Percentiles rank a stretch among this genome's conserved stretches.
phyloP scores from a whole-genome alignment of 2,888 invertebrate species.

The Hyles lineata region DNA sequence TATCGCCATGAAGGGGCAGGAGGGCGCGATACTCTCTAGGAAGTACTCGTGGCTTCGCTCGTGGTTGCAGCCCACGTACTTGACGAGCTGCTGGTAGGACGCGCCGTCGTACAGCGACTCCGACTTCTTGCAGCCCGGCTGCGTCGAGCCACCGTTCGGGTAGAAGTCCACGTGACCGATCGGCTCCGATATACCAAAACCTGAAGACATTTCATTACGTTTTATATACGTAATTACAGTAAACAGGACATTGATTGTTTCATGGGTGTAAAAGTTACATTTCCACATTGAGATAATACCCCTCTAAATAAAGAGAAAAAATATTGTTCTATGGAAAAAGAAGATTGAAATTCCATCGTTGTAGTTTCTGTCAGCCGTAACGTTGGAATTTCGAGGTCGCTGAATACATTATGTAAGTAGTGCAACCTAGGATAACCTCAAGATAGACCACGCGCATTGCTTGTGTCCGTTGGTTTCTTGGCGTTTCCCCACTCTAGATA shows the following conservation, averaged over 20 bases:
- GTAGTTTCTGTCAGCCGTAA: background rate
- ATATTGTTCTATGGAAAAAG: background rate
- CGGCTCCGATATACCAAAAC: slow-evolving; percentile 91
- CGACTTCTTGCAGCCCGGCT: slow-evolving; percentile 74
- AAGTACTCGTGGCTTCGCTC: slow-evolving; percentile 93
- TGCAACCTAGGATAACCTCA: no score
- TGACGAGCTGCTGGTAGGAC: slow-evolving; percentile 79
- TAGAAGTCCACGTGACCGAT: slow-evolving; percentile 96
- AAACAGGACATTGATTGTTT: background rate
- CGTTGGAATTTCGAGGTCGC: no score
- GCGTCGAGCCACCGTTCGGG: slow-evolving; percentile 94
- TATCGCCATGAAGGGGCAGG: slow-evolving; percentile 91
- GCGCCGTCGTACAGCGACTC: slow-evolving; percentile 47
- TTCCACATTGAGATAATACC: no score
- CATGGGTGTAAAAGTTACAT: no score
- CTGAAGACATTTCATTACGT: slow-evolving; percentile 56
- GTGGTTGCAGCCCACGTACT: slow-evolving; percentile 94
- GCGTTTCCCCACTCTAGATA: no score
- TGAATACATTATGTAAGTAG: no score
- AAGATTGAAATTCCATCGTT: background rate
- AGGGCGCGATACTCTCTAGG: slow-evolving; percentile 91
- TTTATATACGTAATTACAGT: background rate
- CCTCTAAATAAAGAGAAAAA: no score
- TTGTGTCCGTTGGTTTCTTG: no score
- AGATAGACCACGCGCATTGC: no score